Conservation (phyloP, 2,888 invertebrate species). For the Leucoma salicis region DNA sequence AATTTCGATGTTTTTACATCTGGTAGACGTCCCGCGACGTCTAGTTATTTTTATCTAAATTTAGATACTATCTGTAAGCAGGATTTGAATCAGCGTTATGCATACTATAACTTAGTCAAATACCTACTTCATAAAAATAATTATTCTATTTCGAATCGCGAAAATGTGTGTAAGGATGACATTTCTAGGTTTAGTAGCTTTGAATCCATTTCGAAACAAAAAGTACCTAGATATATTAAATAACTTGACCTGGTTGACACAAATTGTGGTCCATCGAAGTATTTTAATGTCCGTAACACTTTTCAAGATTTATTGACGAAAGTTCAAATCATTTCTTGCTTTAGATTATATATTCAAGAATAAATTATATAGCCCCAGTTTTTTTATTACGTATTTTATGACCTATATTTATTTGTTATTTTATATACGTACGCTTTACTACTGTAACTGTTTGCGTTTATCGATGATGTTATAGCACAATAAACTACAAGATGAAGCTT, state of each 20-base stretch:
- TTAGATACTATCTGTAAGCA: too few species aligned
- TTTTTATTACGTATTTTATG: conserved; percentile 34
- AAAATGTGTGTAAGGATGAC: too few species aligned
- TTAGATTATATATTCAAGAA: conserved; percentile 23
- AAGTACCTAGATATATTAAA: not conserved
- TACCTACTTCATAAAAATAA: too few species aligned
- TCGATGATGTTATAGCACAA: not conserved
- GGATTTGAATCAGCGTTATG: too few species aligned
- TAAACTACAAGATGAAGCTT: not conserved
- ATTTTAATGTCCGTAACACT: conserved; percentile 1
- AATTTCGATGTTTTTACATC: too few species aligned
- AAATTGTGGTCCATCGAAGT: not conserved
- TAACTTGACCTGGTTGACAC: conserved; percentile 1
- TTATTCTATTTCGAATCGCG: too few species aligned
- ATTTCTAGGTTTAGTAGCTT: too few species aligned
- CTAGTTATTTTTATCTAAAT: too few species aligned
- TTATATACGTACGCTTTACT: conserved; percentile 21
- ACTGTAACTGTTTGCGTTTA: conserved; percentile 17
- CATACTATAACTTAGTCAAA: too few species aligned
- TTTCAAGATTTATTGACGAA: conserved; percentile 7
- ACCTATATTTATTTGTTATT: conserved; percentile 23
- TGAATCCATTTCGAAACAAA: not conserved
- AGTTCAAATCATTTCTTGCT: conserved; percentile 9
- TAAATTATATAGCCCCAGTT: conserved; percentile 23
- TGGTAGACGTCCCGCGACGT: too few species aligned